Percentiles rank a stretch among this genome's conserved stretches.
Evolutionary conservation across 1,140 invertebrate genomes (phyloP).

Genomic region (Eurytemora carolleeae): DNA sequence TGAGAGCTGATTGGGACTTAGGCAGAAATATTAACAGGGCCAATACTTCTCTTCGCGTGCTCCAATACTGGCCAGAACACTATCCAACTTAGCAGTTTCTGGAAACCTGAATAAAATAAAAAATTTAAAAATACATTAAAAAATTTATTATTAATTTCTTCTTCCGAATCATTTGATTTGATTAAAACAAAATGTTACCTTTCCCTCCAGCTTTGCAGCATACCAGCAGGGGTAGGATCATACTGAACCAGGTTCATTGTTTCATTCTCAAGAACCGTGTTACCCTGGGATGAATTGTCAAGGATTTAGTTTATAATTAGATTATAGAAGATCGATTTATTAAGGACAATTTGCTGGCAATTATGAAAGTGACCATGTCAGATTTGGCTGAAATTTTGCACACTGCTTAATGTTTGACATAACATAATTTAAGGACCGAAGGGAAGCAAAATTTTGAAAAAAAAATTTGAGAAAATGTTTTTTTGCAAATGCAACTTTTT

Average conservation of each 20-base stretch:
- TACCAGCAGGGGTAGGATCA: neutral
- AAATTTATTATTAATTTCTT: too few relatives aligned
- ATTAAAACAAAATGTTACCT: too few relatives aligned
- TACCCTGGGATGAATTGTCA: neutral
- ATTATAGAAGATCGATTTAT: neutral
- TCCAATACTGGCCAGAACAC: too few relatives aligned
- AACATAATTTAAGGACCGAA: neutral
- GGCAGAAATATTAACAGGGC: too few relatives aligned
- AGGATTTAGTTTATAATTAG: neutral
- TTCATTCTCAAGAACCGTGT: neutral
- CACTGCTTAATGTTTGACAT: neutral
- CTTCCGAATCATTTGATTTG: too few relatives aligned
- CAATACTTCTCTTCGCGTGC: too few relatives aligned
- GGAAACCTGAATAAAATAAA: too few relatives aligned
- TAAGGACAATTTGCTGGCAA: too few relatives aligned
- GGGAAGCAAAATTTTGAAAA: neutral
- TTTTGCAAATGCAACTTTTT: too few relatives aligned
- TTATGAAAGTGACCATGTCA: neutral
- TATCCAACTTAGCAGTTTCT: too few relatives aligned
- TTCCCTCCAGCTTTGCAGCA: neutral
- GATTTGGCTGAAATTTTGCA: neutral
- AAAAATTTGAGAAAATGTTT: neutral
- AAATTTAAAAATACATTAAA: too few relatives aligned
- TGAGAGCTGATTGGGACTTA: too few relatives aligned
- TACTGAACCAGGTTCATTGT: neutral